phyloP scores from a whole-genome alignment of 35 echinoderm and acorn worm genomes.

The Chiridota heheva region DNA sequence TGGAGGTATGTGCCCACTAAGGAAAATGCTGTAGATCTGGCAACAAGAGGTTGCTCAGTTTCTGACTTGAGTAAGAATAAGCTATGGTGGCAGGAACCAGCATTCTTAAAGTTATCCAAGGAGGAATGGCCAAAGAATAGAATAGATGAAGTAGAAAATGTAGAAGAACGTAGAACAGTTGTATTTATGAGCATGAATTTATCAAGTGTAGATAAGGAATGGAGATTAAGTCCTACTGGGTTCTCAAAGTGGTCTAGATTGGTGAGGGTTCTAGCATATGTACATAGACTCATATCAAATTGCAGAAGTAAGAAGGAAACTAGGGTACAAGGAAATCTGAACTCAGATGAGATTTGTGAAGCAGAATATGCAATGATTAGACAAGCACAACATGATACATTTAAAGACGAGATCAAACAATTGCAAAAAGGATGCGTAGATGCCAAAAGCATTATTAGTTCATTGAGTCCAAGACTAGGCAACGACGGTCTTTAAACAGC shows the following conservation, averaged over 20 bases:
- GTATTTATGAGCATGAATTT: not conserved
- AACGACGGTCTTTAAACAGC: constrained; percentile 25
- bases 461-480: constrained; percentile 25
- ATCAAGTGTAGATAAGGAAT: constrained; percentile 3
- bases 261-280: constrained; percentile 17
- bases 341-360: constrained; percentile 1
- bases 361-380: constrained; percentile 6
- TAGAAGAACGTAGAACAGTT: not conserved
- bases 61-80: constrained; percentile 23
- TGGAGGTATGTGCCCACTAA: constrained; percentile 40
- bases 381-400: constrained; percentile 32
- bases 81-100: constrained; percentile 37
- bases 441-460: constrained; percentile 10
- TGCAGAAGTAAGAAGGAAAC: constrained; percentile 11
- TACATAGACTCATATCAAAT: constrained; percentile 25
- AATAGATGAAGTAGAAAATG: constrained; percentile 3
- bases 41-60: constrained; percentile 22
- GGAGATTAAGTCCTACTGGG: constrained; percentile 18
- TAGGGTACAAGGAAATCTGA: constrained; percentile 2
- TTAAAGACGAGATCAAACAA: constrained; percentile 24
- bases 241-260: constrained; percentile 40
- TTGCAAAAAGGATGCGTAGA: not conserved
- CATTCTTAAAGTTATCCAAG: constrained; percentile 6
- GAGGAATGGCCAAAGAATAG: constrained; percentile 14
- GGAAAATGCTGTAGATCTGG: constrained; percentile 19